Conservation (phyloP, 2,888 invertebrate genomes). For the Yponomeuta cagnagella region DNA sequence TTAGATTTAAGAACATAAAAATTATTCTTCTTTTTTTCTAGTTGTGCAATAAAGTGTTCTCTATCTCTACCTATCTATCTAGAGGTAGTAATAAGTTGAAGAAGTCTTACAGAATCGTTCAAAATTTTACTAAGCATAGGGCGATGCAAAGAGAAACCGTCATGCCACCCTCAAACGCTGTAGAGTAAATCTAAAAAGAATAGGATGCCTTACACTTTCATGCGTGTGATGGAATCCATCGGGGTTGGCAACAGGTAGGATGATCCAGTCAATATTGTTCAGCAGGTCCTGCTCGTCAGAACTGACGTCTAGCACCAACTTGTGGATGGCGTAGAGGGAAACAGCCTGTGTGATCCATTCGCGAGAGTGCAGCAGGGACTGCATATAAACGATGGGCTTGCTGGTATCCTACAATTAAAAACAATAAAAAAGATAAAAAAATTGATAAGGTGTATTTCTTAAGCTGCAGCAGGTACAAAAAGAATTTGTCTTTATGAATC, state of each 20-base stretch:
- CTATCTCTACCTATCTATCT: too few relatives aligned
- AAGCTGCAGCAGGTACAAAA: too few relatives aligned
- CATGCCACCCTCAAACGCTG: too few relatives aligned
- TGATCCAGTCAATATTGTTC: constrained; percentile 78
- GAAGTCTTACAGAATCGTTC: too few relatives aligned
- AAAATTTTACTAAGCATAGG: too few relatives aligned
- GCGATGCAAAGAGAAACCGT: too few relatives aligned
- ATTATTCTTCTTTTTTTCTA: too few relatives aligned
- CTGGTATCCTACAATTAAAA: constrained; percentile 34
- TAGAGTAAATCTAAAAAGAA: too few relatives aligned
- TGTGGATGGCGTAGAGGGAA: constrained; percentile 79
- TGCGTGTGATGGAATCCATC: constrained; percentile 82
- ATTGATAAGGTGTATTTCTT: neutral
- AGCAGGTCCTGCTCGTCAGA: constrained; percentile 60
- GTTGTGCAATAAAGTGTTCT: too few relatives aligned
- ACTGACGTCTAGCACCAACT: constrained; percentile 74
- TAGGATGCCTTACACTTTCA: constrained; percentile 36
- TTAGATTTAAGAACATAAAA: too few relatives aligned
- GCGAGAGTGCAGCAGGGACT: constrained; percentile 78
- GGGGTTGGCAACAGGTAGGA: constrained; percentile 81
- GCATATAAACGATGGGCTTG: constrained; percentile 75
- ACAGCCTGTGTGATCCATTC: constrained; percentile 82
- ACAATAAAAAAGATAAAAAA: neutral
- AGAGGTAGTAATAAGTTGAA: too few relatives aligned
- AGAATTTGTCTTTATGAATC: too few relatives aligned